Percentiles rank a stretch among this genome's conserved stretches.
phyloP scores from a whole-genome alignment of 2,797 vertebrate genomes.

The Silurus aristotelis region DNA sequence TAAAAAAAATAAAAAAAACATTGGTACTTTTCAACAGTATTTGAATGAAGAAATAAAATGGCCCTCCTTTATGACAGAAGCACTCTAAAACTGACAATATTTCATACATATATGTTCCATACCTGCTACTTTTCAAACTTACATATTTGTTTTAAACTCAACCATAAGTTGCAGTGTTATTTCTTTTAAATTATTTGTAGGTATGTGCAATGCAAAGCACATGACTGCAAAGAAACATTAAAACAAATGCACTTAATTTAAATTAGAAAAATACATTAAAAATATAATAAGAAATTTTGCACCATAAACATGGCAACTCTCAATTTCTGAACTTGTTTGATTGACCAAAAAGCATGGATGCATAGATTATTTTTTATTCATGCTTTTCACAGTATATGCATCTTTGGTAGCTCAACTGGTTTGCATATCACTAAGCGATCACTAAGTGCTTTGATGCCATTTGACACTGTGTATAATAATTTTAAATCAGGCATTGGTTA shows the following conservation, averaged over 20 bases:
- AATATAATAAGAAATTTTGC: background rate
- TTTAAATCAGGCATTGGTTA: constrained; percentile 28
- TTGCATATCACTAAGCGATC: constrained; percentile 28
- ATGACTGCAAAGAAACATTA: background rate
- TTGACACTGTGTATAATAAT: constrained; percentile 6
- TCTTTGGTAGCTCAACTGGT: background rate
- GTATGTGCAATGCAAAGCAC: constrained; percentile 10
- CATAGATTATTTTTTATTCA: background rate
- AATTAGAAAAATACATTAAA: background rate
- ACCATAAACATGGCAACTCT: background rate
- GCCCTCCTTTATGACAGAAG: background rate
- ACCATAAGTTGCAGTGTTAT: background rate
- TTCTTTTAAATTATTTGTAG: background rate
- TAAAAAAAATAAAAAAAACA: background rate
- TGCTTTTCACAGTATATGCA: constrained; percentile 17
- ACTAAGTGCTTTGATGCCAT: constrained; percentile 4
- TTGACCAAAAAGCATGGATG: constrained; percentile 9
- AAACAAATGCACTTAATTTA: constrained; percentile 21
- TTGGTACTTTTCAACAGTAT: background rate
- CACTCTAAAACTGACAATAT: background rate
- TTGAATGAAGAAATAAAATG: background rate
- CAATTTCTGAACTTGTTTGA: background rate
- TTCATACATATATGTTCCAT: background rate
- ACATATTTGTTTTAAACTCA: background rate
- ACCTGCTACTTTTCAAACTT: background rate